Evolutionary conservation across 2,797 vertebrate species (phyloP), one percentile per base, ranked within the genome.

Genomic region (Vultur gryphus): DNA sequence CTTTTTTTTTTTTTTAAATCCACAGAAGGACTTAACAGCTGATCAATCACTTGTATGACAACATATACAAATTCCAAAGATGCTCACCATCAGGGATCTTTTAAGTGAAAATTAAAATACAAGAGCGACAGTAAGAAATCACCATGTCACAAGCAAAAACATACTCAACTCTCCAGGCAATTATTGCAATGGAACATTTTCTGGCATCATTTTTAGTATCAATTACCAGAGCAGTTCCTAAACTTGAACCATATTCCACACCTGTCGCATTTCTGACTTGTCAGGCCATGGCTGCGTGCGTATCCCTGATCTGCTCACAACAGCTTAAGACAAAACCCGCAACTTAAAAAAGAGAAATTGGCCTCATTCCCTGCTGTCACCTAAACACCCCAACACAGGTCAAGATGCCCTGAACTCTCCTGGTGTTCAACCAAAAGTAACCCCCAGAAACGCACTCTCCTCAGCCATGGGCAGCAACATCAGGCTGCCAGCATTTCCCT

Each of bases 301-400:
- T 31, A 66, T 37, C 25, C 29, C 37, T 10, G 21, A 57, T 28
- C 41, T 65, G 20, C 39, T 8, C 33, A 20, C 62, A 84, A 65
- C 23, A 84, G 31, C 20, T 88, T 64, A 55, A 71, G 31, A 67
- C 31, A 86, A 33, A 35, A 67, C 55, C 4, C 8, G 2, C 31
- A 61, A 81, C 57, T 59, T 64, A 11, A 25, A 73, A 80, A 23
- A 28, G 12, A 87, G 13, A 85, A 86, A 62, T 54, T 2, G 0
- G 46, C 10, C 35, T 65, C 21, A 48, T 13, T 67, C 46, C 46
- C 26, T 55, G 26, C 28, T 10, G 3, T 57, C 77, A 92, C 24
- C 43, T 35, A 26, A 80, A 87, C 10, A 58, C 24, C 18, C 0
- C 0, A 75, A 79, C 0, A 0, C 35, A 77, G 28, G 48, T 73